Base-by-base conservation (phyloP, 2,113 vertebrate species). In the Elephas maximus region DNA sequence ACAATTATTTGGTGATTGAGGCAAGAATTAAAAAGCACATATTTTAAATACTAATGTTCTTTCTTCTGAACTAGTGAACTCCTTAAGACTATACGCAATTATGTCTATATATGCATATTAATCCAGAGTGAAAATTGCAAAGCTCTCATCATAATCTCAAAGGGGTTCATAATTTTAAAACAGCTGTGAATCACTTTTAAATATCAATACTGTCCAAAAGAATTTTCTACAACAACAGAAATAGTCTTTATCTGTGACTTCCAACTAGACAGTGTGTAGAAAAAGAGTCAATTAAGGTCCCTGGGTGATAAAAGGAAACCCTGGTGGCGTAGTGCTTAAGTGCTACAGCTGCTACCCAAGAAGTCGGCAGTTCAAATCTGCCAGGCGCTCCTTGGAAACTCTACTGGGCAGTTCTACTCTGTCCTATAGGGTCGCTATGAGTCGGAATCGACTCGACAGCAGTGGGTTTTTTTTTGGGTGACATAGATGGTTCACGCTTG, bases 1-100 rank as follows among this genome's bases (percentile, higher is more conserved):
- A 5, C 74, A 88, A 93, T 88, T 78, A 88, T 21, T 87, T 0
- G 7, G 33, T 48, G 18, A 86, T 20, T 5, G 17, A 30, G 60
- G 6, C 60, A 91, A 97, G 11, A 92, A 90, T 44, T 45, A 62
- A 44, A 86, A 95, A 79, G 18, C 10, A 86, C 41, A 0, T 11
- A 90, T 93, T 85, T 81, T 82, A 95, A 96, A 65, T 24, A 92
- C 45, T 24, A 48, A 48, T 48, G 45, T 23, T 94, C 44, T 53
- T 95, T 92, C 74, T 88, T 81, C 33, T 77, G 93, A 93, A 83
- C 20, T 62, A 93, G 30, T 67, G 48, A 88, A 95, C 5, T 67
- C 62, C 24, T 57, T 89, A 60, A 91, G 92, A 88, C 20, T 41
- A 65, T 45, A 28, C 76, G 21, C 84, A 90, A 94, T 79, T 76